Evolutionary conservation across 2,888 invertebrate genomes (phyloP).

Genomic region (Lasioglossum oenotherae): DNA sequence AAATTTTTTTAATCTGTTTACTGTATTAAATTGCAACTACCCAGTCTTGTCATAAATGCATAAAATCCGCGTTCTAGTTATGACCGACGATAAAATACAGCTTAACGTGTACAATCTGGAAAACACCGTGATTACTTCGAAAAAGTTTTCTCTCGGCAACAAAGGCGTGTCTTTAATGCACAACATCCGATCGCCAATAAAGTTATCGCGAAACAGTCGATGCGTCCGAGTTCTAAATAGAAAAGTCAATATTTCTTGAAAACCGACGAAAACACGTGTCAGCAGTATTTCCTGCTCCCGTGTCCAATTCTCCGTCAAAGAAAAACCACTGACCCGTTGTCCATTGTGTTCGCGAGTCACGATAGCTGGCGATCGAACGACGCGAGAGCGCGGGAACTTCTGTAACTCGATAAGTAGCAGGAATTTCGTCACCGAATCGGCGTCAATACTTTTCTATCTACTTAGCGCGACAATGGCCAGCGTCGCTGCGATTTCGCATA

Average conservation of each 20-base stretch:
- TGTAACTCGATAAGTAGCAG: not conserved
- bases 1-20: too few species aligned
- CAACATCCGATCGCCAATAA: not conserved
- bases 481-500: not conserved
- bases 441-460: not conserved
- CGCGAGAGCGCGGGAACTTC: slow-evolving; percentile 5
- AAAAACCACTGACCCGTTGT: not conserved
- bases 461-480: slow-evolving; percentile 5
- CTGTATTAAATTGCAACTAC: too few species aligned
- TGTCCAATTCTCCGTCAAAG: not conserved
- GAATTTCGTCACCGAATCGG: not conserved
- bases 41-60: too few species aligned
- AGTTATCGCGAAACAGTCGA: not conserved
- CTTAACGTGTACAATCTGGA: too few species aligned
- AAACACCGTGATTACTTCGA: not conserved
- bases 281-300: not conserved
- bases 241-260: not conserved
- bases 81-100: too few species aligned
- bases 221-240: not conserved
- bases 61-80: too few species aligned
- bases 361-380: not conserved
- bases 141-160: not conserved
- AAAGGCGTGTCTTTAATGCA: not conserved
- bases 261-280: not conserved
- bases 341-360: slow-evolving; percentile 9